phyloP scores from a whole-genome alignment of 2,113 vertebrate genomes.

The Paraplagusia blochii region DNA sequence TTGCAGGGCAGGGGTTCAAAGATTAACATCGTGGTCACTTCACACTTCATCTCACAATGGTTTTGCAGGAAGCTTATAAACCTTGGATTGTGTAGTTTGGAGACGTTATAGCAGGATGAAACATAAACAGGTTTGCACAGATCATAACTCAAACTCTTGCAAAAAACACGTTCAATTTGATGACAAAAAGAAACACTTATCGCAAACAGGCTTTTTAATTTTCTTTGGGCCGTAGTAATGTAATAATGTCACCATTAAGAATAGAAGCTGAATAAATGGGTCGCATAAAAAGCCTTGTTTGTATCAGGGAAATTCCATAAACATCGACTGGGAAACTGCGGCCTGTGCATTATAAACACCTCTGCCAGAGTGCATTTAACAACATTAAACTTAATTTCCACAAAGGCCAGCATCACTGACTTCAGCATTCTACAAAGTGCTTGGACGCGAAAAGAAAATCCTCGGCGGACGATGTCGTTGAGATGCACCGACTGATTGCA shows the following conservation, averaged over 20 bases:
- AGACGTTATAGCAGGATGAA: no score
- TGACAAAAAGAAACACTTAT: background rate
- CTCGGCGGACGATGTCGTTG: slow-evolving; percentile 38
- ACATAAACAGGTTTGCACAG: no score
- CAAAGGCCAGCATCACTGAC: slow-evolving; percentile 37
- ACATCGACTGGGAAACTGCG: slow-evolving; percentile 45
- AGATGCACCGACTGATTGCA: slow-evolving; percentile 46
- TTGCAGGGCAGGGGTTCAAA: no score
- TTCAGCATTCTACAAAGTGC: slow-evolving; percentile 40
- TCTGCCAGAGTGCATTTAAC: slow-evolving; percentile 43
- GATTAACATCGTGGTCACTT: no score
- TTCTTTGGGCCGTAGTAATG: no score
- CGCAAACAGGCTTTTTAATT: no score
- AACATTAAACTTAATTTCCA: slow-evolving; percentile 53
- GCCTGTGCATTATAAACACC: slow-evolving; percentile 41
- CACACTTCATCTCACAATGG: no score
- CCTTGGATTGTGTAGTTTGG: no score
- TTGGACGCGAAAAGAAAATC: slow-evolving; percentile 36
- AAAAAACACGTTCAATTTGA: background rate
- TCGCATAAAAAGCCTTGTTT: slow-evolving; percentile 1
- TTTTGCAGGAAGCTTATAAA: no score
- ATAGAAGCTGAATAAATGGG: slow-evolving; percentile 16
- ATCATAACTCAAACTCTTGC: no score
- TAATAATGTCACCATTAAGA: background rate
- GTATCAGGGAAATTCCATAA: slow-evolving; percentile 30